Conservation (phyloP, 2,888 invertebrate genomes). For the Lobophora halterata region DNA sequence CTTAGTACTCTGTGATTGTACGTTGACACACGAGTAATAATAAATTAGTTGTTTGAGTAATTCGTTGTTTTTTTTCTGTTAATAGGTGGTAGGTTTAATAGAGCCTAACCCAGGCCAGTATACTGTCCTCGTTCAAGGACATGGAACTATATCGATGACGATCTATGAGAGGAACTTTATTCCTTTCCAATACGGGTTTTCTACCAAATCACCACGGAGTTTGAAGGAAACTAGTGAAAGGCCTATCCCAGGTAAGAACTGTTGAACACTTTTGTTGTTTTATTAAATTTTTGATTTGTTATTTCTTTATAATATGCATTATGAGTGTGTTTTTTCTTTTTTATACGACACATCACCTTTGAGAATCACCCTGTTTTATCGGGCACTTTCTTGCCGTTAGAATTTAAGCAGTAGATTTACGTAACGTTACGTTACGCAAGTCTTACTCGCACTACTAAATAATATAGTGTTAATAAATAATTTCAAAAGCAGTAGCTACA, state of each 20-base stretch:
- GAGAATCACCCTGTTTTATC: too few species aligned
- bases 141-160: slow-evolving; percentile 39
- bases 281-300: neutral
- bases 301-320: too few species aligned
- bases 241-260: slow-evolving; percentile 57
- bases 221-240: slow-evolving; percentile 52
- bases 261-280: slow-evolving; percentile 10
- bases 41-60: neutral
- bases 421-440: too few species aligned
- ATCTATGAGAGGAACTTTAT: slow-evolving; percentile 47
- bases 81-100: slow-evolving; percentile 49
- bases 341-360: too few species aligned
- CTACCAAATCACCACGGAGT: slow-evolving; percentile 43
- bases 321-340: too few species aligned
- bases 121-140: slow-evolving; percentile 36
- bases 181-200: slow-evolving; percentile 56
- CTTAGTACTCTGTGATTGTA: too few species aligned
- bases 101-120: slow-evolving; percentile 41
- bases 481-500: too few species aligned
- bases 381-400: too few species aligned
- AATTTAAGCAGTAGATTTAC: too few species aligned
- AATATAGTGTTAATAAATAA: too few species aligned
- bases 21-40: too few species aligned
- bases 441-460: too few species aligned
- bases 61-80: slow-evolving; percentile 6